A percentile compares a stretch with the other conserved stretches of the same genome.
phyloP scores from a whole-genome alignment of 2,113 vertebrate genomes.

The Phalacrocorax carbo region DNA sequence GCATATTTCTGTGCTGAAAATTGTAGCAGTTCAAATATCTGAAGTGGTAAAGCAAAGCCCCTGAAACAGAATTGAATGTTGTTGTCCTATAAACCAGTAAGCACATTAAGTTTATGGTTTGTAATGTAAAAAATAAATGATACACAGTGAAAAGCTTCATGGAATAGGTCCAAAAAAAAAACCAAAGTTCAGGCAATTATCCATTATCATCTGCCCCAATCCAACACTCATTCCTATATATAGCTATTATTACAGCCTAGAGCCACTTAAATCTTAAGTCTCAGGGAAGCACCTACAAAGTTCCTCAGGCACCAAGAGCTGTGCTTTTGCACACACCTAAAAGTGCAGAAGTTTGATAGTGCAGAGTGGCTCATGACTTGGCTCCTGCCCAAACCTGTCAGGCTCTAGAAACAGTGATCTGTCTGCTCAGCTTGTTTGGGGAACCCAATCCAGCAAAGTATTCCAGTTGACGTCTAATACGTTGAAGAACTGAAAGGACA shows the following conservation, averaged over 20 bases:
- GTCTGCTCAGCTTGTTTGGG: background rate
- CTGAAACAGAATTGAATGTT: background rate
- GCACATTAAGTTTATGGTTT: background rate
- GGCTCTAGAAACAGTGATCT: background rate
- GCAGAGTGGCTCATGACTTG: background rate
- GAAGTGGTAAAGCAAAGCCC: background rate
- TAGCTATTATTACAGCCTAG: background rate
- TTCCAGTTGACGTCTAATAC: fast-evolving
- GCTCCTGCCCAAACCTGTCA: background rate
- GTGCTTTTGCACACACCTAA: background rate
- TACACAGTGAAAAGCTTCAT: background rate
- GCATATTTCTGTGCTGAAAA: background rate
- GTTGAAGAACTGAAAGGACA: background rate
- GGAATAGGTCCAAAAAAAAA: background rate
- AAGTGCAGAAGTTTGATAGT: background rate
- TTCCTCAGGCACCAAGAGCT: background rate
- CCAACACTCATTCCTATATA: background rate
- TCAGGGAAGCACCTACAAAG: background rate
- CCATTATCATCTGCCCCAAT: background rate
- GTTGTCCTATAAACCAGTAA: background rate
- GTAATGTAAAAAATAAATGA: background rate
- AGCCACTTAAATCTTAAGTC: background rate
- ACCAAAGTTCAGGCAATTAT: background rate
- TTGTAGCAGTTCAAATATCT: background rate
- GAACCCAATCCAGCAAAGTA: background rate